These are phyloP conservation scores for Achroia grisella DNA, from an alignment of 1,140 invertebrate genomes.

Conservation along the genomic window DNA sequence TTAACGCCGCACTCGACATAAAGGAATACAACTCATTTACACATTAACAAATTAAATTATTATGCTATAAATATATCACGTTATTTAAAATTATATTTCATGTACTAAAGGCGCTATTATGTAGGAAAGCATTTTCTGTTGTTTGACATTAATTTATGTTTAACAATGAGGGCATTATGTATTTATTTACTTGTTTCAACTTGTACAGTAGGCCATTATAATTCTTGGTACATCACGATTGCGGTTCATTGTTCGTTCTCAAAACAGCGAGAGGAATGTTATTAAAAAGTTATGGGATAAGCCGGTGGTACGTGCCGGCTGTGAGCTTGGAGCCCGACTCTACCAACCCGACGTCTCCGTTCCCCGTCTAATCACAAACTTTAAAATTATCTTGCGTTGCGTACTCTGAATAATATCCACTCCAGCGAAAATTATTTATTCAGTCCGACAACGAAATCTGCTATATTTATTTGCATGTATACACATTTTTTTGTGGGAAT, in stretches of 20 bases:
- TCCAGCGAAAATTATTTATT: not conserved
- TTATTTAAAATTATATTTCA: no score
- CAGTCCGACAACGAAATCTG: not conserved
- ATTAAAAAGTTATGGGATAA: conserved; percentile 70
- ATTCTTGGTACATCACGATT: conserved; percentile 51
- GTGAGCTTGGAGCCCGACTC: conserved; percentile 5
- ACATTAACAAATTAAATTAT: conserved; percentile 12
- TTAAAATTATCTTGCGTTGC: conserved; percentile 39
- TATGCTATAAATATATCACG: not conserved
- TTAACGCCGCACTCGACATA: not conserved
- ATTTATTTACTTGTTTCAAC: conserved; percentile 32
- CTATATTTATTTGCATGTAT: no score
- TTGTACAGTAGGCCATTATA: conserved; percentile 40
- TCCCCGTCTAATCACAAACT: conserved; percentile 45
- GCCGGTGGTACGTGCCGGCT: conserved; percentile 40
- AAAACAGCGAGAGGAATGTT: conserved; percentile 53
- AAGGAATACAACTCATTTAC: no score
- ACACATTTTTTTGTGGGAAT: no score
- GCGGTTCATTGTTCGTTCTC: conserved; percentile 36
- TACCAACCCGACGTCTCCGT: no score
- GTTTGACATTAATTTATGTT: no score
- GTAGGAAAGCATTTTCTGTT: no score
- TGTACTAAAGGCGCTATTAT: no score
- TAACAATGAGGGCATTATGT: no score
- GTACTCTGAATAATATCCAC: conserved; percentile 14